Evolutionary conservation across 2,888 invertebrate species (phyloP).

Genomic region (Diarsia brunnea): DNA sequence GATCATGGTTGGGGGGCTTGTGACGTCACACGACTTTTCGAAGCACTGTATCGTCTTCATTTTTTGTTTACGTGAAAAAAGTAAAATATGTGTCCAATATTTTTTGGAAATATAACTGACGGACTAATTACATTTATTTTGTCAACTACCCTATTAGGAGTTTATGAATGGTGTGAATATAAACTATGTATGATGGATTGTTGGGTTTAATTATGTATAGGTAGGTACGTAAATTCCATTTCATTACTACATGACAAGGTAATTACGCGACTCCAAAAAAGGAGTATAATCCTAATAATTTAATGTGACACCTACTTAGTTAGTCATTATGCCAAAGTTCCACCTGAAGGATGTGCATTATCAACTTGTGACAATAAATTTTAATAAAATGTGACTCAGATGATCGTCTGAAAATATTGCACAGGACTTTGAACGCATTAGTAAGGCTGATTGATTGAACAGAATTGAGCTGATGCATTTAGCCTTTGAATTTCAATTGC

Average conservation of each 20-base stretch:
- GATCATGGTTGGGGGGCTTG: too few relatives aligned
- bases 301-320: not conserved
- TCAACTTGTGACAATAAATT: not conserved
- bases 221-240: too few relatives aligned
- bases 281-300: constrained; percentile 1
- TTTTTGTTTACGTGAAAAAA: too few relatives aligned
- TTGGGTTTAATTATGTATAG: not conserved
- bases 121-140: too few relatives aligned
- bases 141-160: too few relatives aligned
- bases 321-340: constrained; percentile 5
- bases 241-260: constrained; percentile 5
- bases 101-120: too few relatives aligned
- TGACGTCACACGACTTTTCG: too few relatives aligned
- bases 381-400: constrained; percentile 3
- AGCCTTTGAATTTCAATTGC: not conserved
- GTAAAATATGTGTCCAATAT: too few relatives aligned
- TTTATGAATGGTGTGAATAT: constrained; percentile 1
- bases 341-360: not conserved
- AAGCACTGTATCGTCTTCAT: too few relatives aligned
- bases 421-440: not conserved
- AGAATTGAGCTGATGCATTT: not conserved
- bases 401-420: not conserved
- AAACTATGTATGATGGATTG: not conserved
- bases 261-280: not conserved
- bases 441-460: not conserved